Base-by-base conservation (phyloP, 2,797 vertebrate species). In the Basileuterus tristriatus region DNA sequence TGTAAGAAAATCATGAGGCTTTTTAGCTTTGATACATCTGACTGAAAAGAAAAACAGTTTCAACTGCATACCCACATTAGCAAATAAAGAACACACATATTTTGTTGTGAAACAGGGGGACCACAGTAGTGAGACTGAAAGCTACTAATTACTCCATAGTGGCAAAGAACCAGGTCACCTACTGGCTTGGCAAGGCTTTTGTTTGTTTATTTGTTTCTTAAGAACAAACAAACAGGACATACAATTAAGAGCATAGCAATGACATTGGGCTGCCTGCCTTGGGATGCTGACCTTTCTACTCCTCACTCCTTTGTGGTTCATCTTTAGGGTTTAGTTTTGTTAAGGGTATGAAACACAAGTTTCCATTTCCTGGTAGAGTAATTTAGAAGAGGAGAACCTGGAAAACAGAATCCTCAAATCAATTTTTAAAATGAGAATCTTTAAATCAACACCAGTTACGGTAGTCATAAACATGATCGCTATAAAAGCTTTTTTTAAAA, bases 341-440 rank as follows among this genome's bases (percentile, higher is more conserved):
- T 55, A 92, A 91, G 43, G 58, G 70, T 80, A 65, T 3, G 59
- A 96, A 96, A 91, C 18, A 4, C 55, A 90, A 85, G 44, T 87
- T 96, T 97, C 78, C 89, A 84, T 97, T 95, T 93, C 86, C 62
- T 95, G 69, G 50, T 82, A 92, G 30, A 90, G 65, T 86, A 77
- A 87, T 84, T 89, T 92, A 90, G 95, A 96, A 60, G n/a, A 83
- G 22, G 63, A 69, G 53, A 78, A 85, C 50, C 13, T 71, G 23
- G 64, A 32, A 80, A 83, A 80, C 50, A 90, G 41, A 71, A 94
- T 44, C 55, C 77, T 87, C 89, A 96, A 97, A 92, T 77, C 82
- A 92, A 71, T 78, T 44, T 59, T 83, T 72, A 58, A 94, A 91
- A 90, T 70, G 32, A 44, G 39, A 67, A 43, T 22, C 20, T 53